Base-by-base conservation (phyloP, 2,113 vertebrate species). In the Panurus biarmicus region DNA sequence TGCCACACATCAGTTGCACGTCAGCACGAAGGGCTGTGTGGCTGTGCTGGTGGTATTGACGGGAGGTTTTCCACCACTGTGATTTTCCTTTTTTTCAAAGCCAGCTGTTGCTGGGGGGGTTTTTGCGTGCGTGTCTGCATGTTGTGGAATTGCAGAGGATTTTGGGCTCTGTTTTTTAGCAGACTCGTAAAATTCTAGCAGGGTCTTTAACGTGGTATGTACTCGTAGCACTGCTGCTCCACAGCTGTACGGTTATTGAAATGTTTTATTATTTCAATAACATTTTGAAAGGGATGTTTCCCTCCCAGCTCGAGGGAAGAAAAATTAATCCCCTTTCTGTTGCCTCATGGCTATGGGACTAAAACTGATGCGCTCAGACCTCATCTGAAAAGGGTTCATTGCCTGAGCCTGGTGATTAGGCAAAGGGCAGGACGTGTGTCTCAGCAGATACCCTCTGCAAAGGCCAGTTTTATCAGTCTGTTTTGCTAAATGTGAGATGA, bases 251-350 rank as follows among this genome's bases (percentile, higher is more conserved):
- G 70, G 12, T 95, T 97, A 96, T 91, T 96, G 97, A 96, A 95
- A 93, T 95, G 94, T 80, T 96, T 87, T 95, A 95, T 94, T 96
- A 93, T 95, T 96, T 93, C 83, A 97, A 86, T 96, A 95, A 92
- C 69, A 33, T 87, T 95, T 80, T 81, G 89, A 87, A 96, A 93
- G 85, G 83, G 86, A 91, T 95, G 76, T 87, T 94, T 93, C 90
- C 92, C 88, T 94, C 86, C 84, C 84, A 86, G 72, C 78, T 91
- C 2, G 66, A 87, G 36, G 67, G 79, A 90, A 69, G 82, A 96
- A 92, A 95, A 92, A 85, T 60, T 69, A 92, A 87, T 94, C 85
- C 35, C 24, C 40, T 78, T 89, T 82, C 65, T 73, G 48, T 74
- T 81, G 65, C 84, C 67, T 77, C 8, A 1, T 9, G 69, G 87